Conservation (phyloP, 2,797 vertebrate genomes). For the Balearica regulorum region DNA sequence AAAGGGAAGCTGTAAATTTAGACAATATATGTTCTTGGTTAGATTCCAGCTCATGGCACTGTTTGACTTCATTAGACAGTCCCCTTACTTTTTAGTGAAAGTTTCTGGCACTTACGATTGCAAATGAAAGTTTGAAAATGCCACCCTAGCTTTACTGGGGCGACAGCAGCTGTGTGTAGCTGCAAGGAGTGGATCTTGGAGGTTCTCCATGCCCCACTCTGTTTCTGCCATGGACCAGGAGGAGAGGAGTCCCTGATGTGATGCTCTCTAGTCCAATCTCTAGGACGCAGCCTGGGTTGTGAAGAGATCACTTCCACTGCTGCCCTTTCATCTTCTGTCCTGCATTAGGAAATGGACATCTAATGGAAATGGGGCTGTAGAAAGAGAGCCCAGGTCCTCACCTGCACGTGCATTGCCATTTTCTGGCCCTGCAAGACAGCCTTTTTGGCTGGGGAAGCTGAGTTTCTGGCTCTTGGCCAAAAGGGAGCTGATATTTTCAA, state of each 20-base stretch:
- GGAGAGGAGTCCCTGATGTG: not conserved
- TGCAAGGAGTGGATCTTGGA: not conserved
- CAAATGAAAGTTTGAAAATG: not conserved
- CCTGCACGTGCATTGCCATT: not conserved
- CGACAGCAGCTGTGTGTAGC: rapidly evolving
- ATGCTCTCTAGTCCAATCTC: not conserved
- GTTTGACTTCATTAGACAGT: not conserved
- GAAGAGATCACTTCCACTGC: not conserved
- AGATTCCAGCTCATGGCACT: not conserved
- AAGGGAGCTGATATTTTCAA: slow-evolving; percentile 14
- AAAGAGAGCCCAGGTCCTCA: not conserved
- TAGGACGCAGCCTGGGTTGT: not conserved
- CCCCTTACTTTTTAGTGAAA: not conserved
- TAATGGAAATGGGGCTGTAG: not conserved
- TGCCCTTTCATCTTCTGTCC: not conserved
- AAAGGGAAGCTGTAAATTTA: not conserved
- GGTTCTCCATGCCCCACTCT: not conserved
- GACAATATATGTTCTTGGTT: not conserved
- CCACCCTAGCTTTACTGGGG: not conserved
- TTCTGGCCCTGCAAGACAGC: not conserved
- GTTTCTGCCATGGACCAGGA: not conserved
- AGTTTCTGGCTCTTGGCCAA: slow-evolving; percentile 17
- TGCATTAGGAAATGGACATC: not conserved
- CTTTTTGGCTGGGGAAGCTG: not conserved
- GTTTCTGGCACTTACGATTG: not conserved